Percentiles rank a stretch among this genome's conserved stretches.
Conservation (phyloP, 1,140 invertebrate species). For the Musca domestica region DNA sequence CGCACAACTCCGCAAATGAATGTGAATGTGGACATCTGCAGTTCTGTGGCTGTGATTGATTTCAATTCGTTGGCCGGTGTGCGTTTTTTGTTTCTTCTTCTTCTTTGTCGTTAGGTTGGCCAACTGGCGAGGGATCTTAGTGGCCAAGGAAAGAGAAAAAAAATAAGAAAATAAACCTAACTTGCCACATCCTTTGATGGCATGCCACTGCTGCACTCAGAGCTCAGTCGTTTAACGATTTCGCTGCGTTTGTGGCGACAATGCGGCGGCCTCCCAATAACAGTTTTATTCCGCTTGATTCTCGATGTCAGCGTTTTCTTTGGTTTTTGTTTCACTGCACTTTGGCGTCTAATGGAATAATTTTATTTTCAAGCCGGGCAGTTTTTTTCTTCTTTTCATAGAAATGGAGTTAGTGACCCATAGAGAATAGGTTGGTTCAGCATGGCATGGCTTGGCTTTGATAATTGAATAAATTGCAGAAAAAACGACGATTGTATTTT, state of each 20-base stretch:
- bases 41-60: conserved; percentile 17
- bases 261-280: conserved; percentile 7
- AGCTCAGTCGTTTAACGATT: neutral
- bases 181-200: conserved; percentile 20
- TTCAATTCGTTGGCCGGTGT: neutral
- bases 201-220: neutral
- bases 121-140: too few species aligned
- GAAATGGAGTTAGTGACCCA: too few species aligned
- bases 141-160: neutral
- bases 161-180: neutral
- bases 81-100: neutral
- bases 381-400: neutral
- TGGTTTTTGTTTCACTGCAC: neutral
- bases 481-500: too few species aligned
- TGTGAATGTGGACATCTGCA: conserved; percentile 10
- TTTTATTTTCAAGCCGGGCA: neutral
- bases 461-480: too few species aligned
- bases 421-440: too few species aligned
- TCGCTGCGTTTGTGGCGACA: conserved; percentile 15
- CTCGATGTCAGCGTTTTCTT: neutral
- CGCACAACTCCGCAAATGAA: neutral
- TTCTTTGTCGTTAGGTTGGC: neutral
- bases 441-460: too few species aligned
- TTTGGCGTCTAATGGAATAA: neutral
- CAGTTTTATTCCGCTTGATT: neutral